phyloP scores from a whole-genome alignment of 2,113 vertebrate species.

The Saccopteryx leptura region DNA sequence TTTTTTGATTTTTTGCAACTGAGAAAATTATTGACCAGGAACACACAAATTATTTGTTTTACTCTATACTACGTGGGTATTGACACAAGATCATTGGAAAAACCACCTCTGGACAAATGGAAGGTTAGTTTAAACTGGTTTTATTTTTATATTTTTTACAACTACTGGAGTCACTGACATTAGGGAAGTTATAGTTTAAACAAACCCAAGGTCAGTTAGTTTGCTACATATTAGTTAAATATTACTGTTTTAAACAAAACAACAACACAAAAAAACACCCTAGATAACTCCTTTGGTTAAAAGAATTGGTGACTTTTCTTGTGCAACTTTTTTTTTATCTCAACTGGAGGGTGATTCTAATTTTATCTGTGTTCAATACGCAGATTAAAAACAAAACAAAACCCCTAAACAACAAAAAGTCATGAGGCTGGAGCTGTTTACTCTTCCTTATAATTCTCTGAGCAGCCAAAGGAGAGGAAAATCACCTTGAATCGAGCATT shows the following conservation, averaged over 20 bases:
- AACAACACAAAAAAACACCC: slow-evolving; percentile 59
- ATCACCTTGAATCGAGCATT: slow-evolving; percentile 75
- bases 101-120: slow-evolving; percentile 73
- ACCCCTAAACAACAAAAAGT: slow-evolving; percentile 67
- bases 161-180: slow-evolving; percentile 68
- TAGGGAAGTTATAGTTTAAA: slow-evolving; percentile 81
- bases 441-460: slow-evolving; percentile 75
- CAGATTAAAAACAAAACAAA: slow-evolving; percentile 72
- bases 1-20: slow-evolving; percentile 67
- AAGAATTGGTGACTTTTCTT: slow-evolving; percentile 82
- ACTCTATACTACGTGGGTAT: slow-evolving; percentile 54
- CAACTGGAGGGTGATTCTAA: slow-evolving; percentile 84
- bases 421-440: slow-evolving; percentile 77
- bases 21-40: slow-evolving; percentile 76
- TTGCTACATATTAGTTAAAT: slow-evolving; percentile 84
- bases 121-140: slow-evolving; percentile 66
- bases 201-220: slow-evolving; percentile 82
- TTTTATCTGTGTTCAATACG: slow-evolving; percentile 82
- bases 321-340: slow-evolving; percentile 81
- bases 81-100: slow-evolving; percentile 76
- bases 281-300: slow-evolving; percentile 77
- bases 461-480: slow-evolving; percentile 85
- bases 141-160: neutral
- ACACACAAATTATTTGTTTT: slow-evolving; percentile 65
- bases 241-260: slow-evolving; percentile 59